A percentile compares a stretch with the other conserved stretches of the same genome.
phyloP scores from a whole-genome alignment of 2,888 invertebrate species.

The Agrotis puta region DNA sequence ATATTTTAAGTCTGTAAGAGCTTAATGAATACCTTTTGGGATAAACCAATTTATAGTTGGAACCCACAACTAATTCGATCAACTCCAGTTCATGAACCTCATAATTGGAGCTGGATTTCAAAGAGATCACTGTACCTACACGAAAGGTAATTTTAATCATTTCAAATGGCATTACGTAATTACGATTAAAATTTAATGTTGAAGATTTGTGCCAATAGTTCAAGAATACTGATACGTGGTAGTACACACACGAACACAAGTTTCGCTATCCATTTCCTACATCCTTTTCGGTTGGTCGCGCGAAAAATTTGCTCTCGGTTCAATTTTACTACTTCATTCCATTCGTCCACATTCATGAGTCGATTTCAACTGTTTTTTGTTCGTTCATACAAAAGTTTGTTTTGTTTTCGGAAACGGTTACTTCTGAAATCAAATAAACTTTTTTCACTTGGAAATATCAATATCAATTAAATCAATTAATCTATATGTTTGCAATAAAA shows the following conservation, averaged over 20 bases:
- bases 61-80: conserved; percentile 21
- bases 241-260: conserved; percentile 41
- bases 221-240: not conserved
- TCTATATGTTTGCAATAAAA: no score
- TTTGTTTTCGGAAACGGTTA: conserved; percentile 57
- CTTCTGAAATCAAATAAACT: no score
- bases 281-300: conserved; percentile 61
- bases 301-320: conserved; percentile 70
- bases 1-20: no score
- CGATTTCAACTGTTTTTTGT: conserved; percentile 61
- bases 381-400: conserved; percentile 59
- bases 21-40: not conserved
- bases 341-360: conserved; percentile 61
- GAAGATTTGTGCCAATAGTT: conserved; percentile 17
- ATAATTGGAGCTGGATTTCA: conserved; percentile 33
- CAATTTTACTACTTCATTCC: conserved; percentile 62
- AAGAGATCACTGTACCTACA: conserved; percentile 23
- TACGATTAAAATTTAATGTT: conserved; percentile 20
- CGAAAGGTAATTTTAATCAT: conserved; percentile 18
- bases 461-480: no score
- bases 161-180: conserved; percentile 28
- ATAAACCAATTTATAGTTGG: not conserved
- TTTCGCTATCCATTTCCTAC: conserved; percentile 63
- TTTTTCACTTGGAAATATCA: no score
- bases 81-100: conserved; percentile 24